Base-by-base conservation (phyloP, 2,113 vertebrate species). In the Microcebus griseorufus region DNA sequence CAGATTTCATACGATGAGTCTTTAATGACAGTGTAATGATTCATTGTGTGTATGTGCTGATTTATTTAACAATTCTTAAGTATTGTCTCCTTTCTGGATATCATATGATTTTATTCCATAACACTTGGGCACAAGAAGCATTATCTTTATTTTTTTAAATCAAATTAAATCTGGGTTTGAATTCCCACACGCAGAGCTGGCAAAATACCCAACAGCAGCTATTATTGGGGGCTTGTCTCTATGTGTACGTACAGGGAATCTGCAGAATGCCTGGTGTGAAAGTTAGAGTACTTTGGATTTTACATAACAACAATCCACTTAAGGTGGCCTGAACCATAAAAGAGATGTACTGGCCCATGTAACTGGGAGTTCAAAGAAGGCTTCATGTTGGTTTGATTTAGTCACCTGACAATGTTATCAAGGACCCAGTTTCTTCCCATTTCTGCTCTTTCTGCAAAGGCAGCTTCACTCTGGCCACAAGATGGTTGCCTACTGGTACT, bases 81-180 rank as follows among this genome's bases (percentile, higher is more conserved):
- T 82, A 69, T 42, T 85, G 5, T 91, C 88, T 93, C 76, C 39
- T 58, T 92, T 95, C 58, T 84, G 72, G 10, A 53, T 91, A 94
- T 84, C 84, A 81, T 62, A 11, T 78, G 48, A 42, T 73, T 95
- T 92, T 96, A 34, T 92, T 94, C 9, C 20, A 53, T 37, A 95
- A 60, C 20, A 75, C 22, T 81, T 96, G 32, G 8, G 64, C 53
- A 93, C n/a, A 82, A 62, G 53, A 87, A 94, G 48, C 39, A 87
- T 92, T 85, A 34, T 48, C 42, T 72, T 82, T 83, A 4, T 89
- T 76, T 79, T 65, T 93, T 48, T 48, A 81, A 93, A 37, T 86
- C 9, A 88, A 76, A 93, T 93, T 70, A 94, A 96, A 73, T 78
- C 14, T 90, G 69, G 37, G 11, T 85, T 96, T 94, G 81, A 73